A percentile compares a stretch with the other conserved stretches of the same genome.
Evolutionary conservation across 2,888 invertebrate genomes (phyloP).

Genomic region (Pristionchus maxplancki): DNA sequence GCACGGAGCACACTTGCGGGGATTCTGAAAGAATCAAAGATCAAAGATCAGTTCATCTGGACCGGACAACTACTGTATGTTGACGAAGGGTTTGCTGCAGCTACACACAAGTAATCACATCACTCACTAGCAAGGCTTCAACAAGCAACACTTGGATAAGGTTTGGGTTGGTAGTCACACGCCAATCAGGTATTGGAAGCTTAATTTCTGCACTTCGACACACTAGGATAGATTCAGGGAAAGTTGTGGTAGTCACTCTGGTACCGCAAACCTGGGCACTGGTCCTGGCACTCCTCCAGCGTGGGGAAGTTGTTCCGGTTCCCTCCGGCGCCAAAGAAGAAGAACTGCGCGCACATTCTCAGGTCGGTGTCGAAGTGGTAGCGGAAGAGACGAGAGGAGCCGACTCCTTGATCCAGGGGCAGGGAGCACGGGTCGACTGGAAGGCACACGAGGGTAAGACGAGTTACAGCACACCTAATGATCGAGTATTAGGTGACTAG

Average conservation of each 20-base stretch:
- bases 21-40: slow-evolving; percentile 67
- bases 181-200: no score
- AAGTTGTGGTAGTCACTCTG: neutral
- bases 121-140: no score
- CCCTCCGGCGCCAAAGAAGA: slow-evolving; percentile 75
- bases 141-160: no score
- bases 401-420: slow-evolving; percentile 72
- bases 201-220: neutral
- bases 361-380: slow-evolving; percentile 73
- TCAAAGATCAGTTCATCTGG: no score
- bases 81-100: no score
- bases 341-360: slow-evolving; percentile 72
- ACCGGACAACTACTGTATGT: no score
- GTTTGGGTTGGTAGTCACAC: no score
- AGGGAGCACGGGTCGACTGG: slow-evolving; percentile 76
- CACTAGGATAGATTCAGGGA: no score
- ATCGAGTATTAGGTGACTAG: neutral
- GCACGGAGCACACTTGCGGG: slow-evolving; percentile 75
- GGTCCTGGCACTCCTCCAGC: slow-evolving; percentile 73
- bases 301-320: slow-evolving; percentile 76
- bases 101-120: no score
- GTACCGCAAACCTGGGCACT: slow-evolving; percentile 74
- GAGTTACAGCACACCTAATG: neutral
- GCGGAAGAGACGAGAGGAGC: slow-evolving; percentile 69
- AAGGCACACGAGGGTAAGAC: slow-evolving; percentile 51